Base-by-base conservation (phyloP, 1,140 invertebrate species). In the Mercenaria mercenaria region DNA sequence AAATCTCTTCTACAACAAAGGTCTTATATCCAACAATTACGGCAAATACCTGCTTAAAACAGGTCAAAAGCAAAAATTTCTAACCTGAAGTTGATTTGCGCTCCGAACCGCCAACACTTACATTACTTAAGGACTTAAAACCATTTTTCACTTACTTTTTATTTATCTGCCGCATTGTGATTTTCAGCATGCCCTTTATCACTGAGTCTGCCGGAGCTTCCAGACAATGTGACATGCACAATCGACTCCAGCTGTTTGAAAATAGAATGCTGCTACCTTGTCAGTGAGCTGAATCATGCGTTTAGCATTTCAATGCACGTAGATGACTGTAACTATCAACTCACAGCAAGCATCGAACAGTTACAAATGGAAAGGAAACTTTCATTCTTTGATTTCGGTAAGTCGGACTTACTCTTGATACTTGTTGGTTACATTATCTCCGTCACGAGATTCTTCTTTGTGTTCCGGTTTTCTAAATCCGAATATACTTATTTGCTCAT, bases 241-340 rank as follows among this genome's bases (percentile, higher is more conserved):
- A 29, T 84, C 11, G 67, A 52, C 15, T 3, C 26, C 0, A 43
- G 59, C 18, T 84, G 82, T 84, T n/a, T 67, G 8, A 0, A 23
- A 1, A n/a, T 72, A 15, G 34, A 43, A 6, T 84, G 82, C 37
- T 84, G 82, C 32, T 15, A 43, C 0, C 20, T 20, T 37, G 67
- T 72, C 0, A 29, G 8, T 10, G 29, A 20, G 15, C 37, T 84
- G 0, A 41, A 84, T 10, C n/a, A 26, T 4, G 43, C 18, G 6
- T 84, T 84, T 37, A 43, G n/a, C 0, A 0, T 72, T 0, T 43
- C 37, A 10, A 26, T 84, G 0, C 1, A 23, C 11, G 41, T 84
- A 50, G 82, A 84, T 84, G 82, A 84, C 43, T 84, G 82, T 34
- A 74, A 52, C 47, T 50, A 72, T 29, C 10, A 39, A 37, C 32